phyloP scores from a whole-genome alignment of 2,888 invertebrate species.

The Ectropis crepuscularia region DNA sequence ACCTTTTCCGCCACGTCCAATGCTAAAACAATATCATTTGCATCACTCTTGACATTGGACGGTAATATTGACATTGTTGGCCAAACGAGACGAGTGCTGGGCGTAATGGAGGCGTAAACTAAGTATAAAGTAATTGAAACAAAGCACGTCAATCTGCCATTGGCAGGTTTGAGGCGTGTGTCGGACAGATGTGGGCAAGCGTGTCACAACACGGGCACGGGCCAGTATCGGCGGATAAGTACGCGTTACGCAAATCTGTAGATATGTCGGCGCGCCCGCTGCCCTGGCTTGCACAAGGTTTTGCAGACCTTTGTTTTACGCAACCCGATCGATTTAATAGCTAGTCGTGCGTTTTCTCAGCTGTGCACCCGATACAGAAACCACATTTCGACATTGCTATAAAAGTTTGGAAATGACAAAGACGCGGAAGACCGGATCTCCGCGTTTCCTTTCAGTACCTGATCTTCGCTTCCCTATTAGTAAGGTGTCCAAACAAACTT shows the following conservation, averaged over 20 bases:
- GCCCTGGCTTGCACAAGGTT: conserved; percentile 81
- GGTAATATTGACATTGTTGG: conserved; percentile 47
- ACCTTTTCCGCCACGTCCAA: conserved; percentile 50
- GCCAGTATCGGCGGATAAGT: conserved; percentile 79
- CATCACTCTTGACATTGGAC: conserved; percentile 53
- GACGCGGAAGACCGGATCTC: conserved; percentile 53
- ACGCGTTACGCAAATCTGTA: conserved; percentile 84
- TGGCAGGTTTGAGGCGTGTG: conserved; percentile 50
- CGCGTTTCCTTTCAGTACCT: conserved; percentile 47
- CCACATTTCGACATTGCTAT: conserved; percentile 56
- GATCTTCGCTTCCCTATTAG: conserved; percentile 43
- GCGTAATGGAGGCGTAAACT: conserved; percentile 8
- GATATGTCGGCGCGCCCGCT: conserved; percentile 79
- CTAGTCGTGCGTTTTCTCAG: conserved; percentile 81
- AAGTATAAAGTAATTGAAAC: conserved; percentile 16
- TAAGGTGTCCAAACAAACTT: conserved; percentile 38
- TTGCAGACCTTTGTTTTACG: conserved; percentile 85
- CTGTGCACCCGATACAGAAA: conserved; percentile 68
- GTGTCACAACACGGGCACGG: conserved; percentile 76
- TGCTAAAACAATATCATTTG: conserved; percentile 51
- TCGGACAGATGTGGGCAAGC: conserved; percentile 68
- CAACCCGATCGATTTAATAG: conserved; percentile 83
- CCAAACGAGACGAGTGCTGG: conserved; percentile 30
- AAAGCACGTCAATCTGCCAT: conserved; percentile 22
- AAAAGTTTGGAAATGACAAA: conserved; percentile 50